Conservation (phyloP, 2,888 invertebrate genomes). For the Sussaba pulchella region DNA sequence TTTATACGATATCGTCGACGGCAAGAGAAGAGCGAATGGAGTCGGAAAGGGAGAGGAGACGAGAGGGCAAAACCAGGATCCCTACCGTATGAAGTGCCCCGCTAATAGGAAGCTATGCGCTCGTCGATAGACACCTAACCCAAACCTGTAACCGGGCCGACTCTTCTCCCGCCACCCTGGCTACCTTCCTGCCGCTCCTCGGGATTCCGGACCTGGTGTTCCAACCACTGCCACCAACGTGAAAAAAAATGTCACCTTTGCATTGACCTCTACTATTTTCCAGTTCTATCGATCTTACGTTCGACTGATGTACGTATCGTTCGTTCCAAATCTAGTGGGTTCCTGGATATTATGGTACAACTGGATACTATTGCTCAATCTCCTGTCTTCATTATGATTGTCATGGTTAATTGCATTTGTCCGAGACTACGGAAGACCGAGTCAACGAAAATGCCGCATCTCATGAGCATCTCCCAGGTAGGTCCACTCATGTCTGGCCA, state of each 20-base stretch:
- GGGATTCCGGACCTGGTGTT: slow-evolving; percentile 36
- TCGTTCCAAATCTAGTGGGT: too few relatives aligned
- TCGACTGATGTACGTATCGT: too few relatives aligned
- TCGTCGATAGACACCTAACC: slow-evolving; percentile 80
- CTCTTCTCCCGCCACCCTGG: neutral
- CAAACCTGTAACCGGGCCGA: slow-evolving; percentile 59
- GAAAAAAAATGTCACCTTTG: neutral
- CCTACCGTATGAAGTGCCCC: slow-evolving; percentile 78
- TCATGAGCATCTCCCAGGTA: too few relatives aligned
- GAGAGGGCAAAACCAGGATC: slow-evolving; percentile 73
- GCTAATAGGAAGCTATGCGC: slow-evolving; percentile 81
- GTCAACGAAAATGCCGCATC: too few relatives aligned
- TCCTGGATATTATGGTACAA: too few relatives aligned
- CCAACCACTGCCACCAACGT: slow-evolving; percentile 9
- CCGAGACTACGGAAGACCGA: too few relatives aligned
- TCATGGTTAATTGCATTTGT: too few relatives aligned
- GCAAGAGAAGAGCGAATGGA: slow-evolving; percentile 38
- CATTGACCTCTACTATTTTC: slow-evolving; percentile 16
- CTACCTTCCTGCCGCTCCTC: slow-evolving; percentile 3
- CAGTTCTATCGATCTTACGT: neutral
- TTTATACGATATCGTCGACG: slow-evolving; percentile 82
- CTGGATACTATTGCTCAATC: too few relatives aligned
- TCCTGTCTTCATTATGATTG: too few relatives aligned
- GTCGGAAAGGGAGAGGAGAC: slow-evolving; percentile 55
- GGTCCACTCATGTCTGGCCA: too few relatives aligned